Evolutionary conservation across 2,113 vertebrate genomes (phyloP).

Genomic region (Mormyrus lacerda): DNA sequence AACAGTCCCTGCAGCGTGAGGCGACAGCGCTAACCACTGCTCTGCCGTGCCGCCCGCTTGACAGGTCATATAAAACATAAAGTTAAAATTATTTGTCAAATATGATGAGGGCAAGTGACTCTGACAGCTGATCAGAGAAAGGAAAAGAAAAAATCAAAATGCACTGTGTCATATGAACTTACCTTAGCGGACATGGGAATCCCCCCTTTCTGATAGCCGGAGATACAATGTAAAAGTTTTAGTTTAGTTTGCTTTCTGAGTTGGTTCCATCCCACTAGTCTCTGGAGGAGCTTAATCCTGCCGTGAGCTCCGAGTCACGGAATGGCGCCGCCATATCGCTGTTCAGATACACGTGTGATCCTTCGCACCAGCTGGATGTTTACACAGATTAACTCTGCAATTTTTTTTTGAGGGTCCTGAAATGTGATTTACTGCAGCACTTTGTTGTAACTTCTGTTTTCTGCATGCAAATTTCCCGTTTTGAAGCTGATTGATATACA

Average conservation of each 20-base stretch:
- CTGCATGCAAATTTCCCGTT: not conserved
- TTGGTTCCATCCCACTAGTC: not conserved
- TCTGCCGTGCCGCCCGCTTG: too few species aligned
- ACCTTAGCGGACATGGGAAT: not conserved
- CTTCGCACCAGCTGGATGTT: not conserved
- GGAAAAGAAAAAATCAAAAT: not conserved
- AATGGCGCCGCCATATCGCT: not conserved
- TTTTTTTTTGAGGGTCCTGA: not conserved
- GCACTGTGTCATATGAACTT: not conserved
- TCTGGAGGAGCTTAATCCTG: not conserved
- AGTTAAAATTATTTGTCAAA: not conserved
- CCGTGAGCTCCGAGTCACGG: not conserved
- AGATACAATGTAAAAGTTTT: not conserved
- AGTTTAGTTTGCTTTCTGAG: not conserved
- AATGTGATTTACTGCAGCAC: not conserved
- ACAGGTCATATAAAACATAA: not conserved
- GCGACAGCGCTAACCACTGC: not conserved
- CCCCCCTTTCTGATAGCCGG: not conserved
- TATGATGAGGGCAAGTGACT: not conserved
- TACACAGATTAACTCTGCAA: not conserved
- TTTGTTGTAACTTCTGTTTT: not conserved
- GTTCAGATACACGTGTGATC: constrained; percentile 3
- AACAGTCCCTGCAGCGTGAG: not conserved
- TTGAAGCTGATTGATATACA: not conserved
- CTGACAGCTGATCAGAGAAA: not conserved